Percentiles rank a stretch among this genome's conserved stretches.
Evolutionary conservation across 2,797 vertebrate species (phyloP).

Genomic region (Chiroxiphia lanceolata): DNA sequence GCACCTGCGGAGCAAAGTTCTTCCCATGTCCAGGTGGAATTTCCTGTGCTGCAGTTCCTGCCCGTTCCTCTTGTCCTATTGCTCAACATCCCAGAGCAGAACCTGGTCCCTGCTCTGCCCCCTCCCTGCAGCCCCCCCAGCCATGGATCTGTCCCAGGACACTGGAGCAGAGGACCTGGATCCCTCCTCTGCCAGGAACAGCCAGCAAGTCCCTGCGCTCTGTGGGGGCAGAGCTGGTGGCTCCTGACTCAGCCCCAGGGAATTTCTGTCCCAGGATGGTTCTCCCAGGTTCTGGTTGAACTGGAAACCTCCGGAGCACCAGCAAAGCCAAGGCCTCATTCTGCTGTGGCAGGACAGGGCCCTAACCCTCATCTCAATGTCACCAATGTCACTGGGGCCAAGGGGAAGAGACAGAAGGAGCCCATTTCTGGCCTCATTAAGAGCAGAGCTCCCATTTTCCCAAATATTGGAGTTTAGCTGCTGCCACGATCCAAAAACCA

Average conservation of each 20-base stretch:
- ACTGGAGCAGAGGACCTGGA: rapidly evolving
- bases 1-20: background rate
- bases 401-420: background rate
- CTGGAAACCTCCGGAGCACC: background rate
- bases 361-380: background rate
- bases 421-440: background rate
- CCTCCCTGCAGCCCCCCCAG: background rate
- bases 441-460: background rate
- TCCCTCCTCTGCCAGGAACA: background rate
- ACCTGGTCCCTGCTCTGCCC: background rate
- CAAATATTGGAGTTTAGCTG: background rate
- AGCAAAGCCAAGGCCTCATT: background rate
- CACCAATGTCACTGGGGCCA: too few relatives aligned
- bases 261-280: background rate
- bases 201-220: rapidly evolving
- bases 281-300: background rate
- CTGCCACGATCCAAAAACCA: background rate
- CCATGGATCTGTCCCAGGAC: too few relatives aligned
- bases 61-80: rapidly evolving
- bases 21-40: background rate
- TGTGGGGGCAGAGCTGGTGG: background rate
- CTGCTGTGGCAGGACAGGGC: background rate
- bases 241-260: background rate
- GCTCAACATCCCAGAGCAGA: background rate
- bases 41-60: background rate